phyloP scores from a whole-genome alignment of 37 sponge, comb jelly and placozoan genomes.

The Chondrosia reniformis region DNA sequence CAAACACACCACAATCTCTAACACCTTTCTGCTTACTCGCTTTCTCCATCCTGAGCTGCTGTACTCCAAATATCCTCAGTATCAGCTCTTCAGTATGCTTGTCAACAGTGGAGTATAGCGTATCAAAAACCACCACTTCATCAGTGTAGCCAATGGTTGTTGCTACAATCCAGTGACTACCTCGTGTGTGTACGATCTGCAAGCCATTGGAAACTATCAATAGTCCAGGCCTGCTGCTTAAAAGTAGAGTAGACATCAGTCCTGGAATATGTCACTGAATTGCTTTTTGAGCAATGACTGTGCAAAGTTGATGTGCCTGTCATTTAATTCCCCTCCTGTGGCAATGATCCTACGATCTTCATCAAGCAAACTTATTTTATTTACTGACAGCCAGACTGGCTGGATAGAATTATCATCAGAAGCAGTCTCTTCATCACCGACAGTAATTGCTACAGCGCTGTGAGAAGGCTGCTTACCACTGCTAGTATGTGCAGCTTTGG shows the following conservation, averaged over 20 bases:
- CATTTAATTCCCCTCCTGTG: constrained; percentile 22
- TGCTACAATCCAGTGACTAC: constrained; percentile 48
- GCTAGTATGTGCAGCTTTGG: constrained; percentile 8
- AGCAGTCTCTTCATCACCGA: background rate
- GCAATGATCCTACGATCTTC: constrained; percentile 23
- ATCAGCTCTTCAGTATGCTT: constrained; percentile 15
- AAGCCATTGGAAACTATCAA: background rate
- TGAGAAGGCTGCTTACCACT: background rate
- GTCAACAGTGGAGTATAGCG: constrained; percentile 27
- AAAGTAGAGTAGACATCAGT: constrained; percentile 19
- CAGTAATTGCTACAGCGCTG: constrained; percentile 11
- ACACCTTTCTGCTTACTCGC: constrained; percentile 25
- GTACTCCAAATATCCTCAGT: background rate
- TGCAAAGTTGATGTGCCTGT: constrained; percentile 43
- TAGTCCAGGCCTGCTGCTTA: background rate
- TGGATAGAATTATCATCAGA: background rate
- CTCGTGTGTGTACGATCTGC: constrained; percentile 40
- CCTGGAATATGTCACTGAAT: background rate
- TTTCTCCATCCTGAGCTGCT: constrained; percentile 11
- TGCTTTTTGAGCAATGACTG: constrained; percentile 37
- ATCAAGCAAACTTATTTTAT: background rate
- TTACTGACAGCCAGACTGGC: background rate
- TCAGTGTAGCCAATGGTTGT: constrained; percentile 17
- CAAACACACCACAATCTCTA: constrained; percentile 49
- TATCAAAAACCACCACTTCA: constrained; percentile 25